Conservation (phyloP, 2,113 vertebrate species). For the Promerops cafer region DNA sequence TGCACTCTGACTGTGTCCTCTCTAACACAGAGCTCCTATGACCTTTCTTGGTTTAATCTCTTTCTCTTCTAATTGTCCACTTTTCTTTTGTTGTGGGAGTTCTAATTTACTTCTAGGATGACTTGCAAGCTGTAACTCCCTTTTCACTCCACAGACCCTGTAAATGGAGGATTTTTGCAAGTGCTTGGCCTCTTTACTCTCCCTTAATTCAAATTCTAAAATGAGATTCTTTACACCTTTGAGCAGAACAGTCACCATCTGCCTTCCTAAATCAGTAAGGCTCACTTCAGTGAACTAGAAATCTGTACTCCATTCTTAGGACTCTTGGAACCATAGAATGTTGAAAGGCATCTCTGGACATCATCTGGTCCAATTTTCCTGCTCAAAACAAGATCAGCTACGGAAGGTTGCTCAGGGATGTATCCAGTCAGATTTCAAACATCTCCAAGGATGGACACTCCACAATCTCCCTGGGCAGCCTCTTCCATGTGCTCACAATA, state of each 20-base stretch:
- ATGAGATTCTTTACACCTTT: conserved; percentile 41
- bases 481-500: neutral
- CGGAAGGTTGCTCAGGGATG: neutral
- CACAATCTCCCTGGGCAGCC: neutral
- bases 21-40: neutral
- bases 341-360: neutral
- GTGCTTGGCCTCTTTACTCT: conserved; percentile 16
- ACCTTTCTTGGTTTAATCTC: neutral
- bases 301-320: neutral
- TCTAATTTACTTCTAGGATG: neutral
- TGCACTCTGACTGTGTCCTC: neutral
- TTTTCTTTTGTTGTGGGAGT: neutral
- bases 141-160: neutral
- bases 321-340: neutral
- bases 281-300: conserved; percentile 27
- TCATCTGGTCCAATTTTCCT: neutral
- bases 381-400: neutral
- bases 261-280: conserved; percentile 7
- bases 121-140: neutral
- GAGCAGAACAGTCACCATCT: conserved; percentile 22
- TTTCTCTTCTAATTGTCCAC: neutral
- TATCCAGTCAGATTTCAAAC: neutral
- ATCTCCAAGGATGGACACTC: neutral
- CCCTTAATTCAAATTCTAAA: conserved; percentile 40
- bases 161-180: conserved; percentile 1